Evolutionary conservation across 2,888 invertebrate genomes (phyloP), one percentile per base, ranked within the genome.

Genomic region (Piscicola geometra): DNA sequence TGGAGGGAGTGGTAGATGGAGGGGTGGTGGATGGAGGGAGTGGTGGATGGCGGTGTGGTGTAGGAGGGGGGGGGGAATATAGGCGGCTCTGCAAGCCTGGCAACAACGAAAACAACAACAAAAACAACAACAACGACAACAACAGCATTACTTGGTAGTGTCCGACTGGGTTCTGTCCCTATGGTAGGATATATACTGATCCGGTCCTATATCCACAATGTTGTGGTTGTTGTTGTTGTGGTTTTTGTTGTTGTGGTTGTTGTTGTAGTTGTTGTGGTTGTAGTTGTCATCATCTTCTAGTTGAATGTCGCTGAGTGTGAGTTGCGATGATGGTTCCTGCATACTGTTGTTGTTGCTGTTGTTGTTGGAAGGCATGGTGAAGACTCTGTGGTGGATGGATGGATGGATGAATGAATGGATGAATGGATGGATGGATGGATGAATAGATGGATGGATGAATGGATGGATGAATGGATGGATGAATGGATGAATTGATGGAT

Each of bases 81-180:
- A n/a, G n/a, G n/a, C n/a, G n/a, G n/a, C 50, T 21, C 21, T 47
- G 21, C 12, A 47, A 47, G 9, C 50, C 50, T 47, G n/a, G n/a
- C 60, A 56, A 56, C 21, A 69, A 41, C 47, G 1, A 41, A 1
- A 69, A 41, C 28, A 69, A 41, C 21, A 69, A 41, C 69, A 69
- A 69, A 18, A 69, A 30, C 41, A 36, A 69, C 41, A 36, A 69
- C n/a, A 69, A 69, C 41, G 5, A 56, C 21, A 56, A 56, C 21
- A 25, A n/a, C 21, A 56, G 25, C 25, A 18, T 18, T 36, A 32
- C 56, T 52, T 71, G 28, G 71, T 52, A 3, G 71, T 52, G 52
- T 71, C 71, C 21, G 52, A 52, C 30, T 50, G 52, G 15, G 71
- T 71, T 21, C 71, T n/a, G 15, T 71, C 52, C 28, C 71, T n/a